Conservation (phyloP, 2,888 invertebrate genomes). For the Endotricha flammealis region DNA sequence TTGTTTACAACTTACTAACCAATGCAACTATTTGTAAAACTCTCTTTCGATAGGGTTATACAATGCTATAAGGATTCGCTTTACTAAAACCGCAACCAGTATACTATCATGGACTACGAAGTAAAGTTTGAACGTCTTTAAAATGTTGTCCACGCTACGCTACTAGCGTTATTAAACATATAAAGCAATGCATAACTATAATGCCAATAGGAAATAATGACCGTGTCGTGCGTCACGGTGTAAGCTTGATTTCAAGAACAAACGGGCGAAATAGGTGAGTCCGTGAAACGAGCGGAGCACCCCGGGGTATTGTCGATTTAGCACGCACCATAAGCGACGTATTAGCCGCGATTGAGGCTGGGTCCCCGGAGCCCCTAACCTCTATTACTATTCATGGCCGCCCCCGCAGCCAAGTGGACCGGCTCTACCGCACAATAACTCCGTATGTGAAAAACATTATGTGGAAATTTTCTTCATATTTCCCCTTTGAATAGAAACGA, state of each 20-base stretch:
- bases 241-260: slow-evolving; percentile 43
- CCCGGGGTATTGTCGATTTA: slow-evolving; percentile 71
- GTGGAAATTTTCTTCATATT: slow-evolving; percentile 40
- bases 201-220: neutral
- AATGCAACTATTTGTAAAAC: neutral
- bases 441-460: slow-evolving; percentile 41
- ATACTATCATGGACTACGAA: too few species aligned
- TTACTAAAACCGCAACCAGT: too few species aligned
- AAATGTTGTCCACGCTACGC: too few species aligned
- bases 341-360: slow-evolving; percentile 44
- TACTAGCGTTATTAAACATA: neutral
- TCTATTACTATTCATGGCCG: slow-evolving; percentile 71
- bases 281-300: slow-evolving; percentile 51
- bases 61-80: too few species aligned
- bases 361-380: slow-evolving; percentile 48
- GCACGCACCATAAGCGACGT: slow-evolving; percentile 72
- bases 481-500: slow-evolving; percentile 43
- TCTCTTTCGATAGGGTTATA: neutral
- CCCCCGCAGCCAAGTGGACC: slow-evolving; percentile 48
- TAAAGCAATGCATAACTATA: too few species aligned
- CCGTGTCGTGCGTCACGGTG: slow-evolving; percentile 33
- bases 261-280: slow-evolving; percentile 50
- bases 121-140: too few species aligned
- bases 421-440: slow-evolving; percentile 30
- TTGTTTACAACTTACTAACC: neutral